Evolutionary conservation across 1,140 invertebrate species (phyloP), one percentile per base, ranked within the genome.

Genomic region (Medauroidea extradentata): DNA sequence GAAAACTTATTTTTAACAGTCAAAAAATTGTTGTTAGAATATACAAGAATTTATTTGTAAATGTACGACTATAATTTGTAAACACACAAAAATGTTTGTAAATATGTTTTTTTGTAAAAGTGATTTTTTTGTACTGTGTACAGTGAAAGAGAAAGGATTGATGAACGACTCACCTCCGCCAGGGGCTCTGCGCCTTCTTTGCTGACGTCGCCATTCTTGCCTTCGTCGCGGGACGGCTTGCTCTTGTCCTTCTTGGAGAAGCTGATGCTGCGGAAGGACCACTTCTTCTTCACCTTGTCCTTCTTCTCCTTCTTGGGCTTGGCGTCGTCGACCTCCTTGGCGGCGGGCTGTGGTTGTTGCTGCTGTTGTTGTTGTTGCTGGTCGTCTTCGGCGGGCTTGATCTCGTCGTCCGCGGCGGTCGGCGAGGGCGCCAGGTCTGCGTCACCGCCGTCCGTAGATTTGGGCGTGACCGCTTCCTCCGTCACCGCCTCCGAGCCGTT

Each of bases 241-340:
- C 81, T 86, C 78, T 91, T 91, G 68, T 91, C 89, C 73, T 90
- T 91, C 74, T 86, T 88, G 69, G 85, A 85, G 73, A 91, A 91
- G 67, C 87, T 90, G 75, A 91, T 88, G 67, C 83, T 88, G 69
- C 89, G 84, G 77, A 90, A 87, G 63, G 88, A 90, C 88, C 88
- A 91, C 78, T 90, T 90, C 81, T 90, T 91, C 80, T 90, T 91
- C 57, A 79, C 84, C 79, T 88, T 88, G 63, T 89, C 87, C 72
- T 90, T 89, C 75, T 90, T 90, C 65, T 58, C 48, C 29, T 85
- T 84, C 67, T 81, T 79, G 73, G 88, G 88, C 72, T 86, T 87
- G 69, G 75, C 81, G 24, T 87, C 85, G 63, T 87, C 82, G 16
- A 83, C 79, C 41, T 85, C 81, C 50, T 43, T 44, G 14, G 82